phyloP scores from a whole-genome alignment of 2,888 invertebrate genomes.

The Scaptomyza parva region DNA sequence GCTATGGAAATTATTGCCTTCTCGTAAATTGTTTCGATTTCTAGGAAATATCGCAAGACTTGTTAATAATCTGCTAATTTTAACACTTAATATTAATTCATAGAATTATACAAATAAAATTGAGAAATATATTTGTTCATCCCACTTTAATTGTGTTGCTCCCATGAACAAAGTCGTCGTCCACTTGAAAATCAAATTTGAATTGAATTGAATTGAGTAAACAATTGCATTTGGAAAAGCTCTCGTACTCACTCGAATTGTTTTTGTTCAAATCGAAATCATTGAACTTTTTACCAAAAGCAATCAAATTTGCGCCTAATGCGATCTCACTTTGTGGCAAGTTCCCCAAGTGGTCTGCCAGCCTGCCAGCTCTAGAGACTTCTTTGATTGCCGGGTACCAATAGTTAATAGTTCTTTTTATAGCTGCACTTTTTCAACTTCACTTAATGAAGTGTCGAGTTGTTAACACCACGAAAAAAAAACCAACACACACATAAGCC shows the following conservation, averaged over 20 bases:
- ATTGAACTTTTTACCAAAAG: conserved; percentile 70
- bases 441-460: conserved; percentile 81
- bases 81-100: conserved; percentile 20
- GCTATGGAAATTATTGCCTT: background rate
- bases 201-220: conserved; percentile 35
- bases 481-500: conserved; percentile 36
- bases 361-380: conserved; percentile 28
- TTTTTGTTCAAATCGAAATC: conserved; percentile 46
- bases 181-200: conserved; percentile 33
- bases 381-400: conserved; percentile 59
- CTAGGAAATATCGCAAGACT: background rate
- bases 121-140: conserved; percentile 48
- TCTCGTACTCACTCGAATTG: conserved; percentile 50
- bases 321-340: conserved; percentile 36
- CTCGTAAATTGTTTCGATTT: background rate
- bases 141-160: conserved; percentile 58
- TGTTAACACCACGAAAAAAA: conserved; percentile 74
- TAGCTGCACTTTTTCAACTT: conserved; percentile 78
- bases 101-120: conserved; percentile 18
- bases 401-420: conserved; percentile 80
- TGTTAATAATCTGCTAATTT: conserved; percentile 29
- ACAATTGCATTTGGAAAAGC: conserved; percentile 58
- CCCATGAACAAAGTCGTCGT: conserved; percentile 32
- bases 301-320: conserved; percentile 72
- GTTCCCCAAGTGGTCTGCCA: conserved; percentile 41